Evolutionary conservation across 2,888 invertebrate genomes (phyloP), one percentile per base, ranked within the genome.

Genomic region (Drosophila mettleri): DNA sequence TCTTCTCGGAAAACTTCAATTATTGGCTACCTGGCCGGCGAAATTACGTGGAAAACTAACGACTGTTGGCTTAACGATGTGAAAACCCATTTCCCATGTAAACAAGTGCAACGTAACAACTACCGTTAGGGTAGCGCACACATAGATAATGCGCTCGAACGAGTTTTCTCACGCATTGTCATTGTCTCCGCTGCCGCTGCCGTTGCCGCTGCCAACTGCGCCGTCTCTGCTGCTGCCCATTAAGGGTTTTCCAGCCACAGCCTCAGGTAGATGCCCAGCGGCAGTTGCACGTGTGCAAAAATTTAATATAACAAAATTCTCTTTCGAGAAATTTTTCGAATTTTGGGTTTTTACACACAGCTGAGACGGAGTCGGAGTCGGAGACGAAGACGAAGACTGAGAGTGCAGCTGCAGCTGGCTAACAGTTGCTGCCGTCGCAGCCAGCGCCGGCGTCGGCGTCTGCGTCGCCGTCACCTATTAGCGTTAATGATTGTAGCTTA

Each of bases 401-500:
- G n/a, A n/a, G n/a, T n/a, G n/a, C n/a, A n/a, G n/a, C 16, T 36
- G 49, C 36, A 33, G 59, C 46, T 22, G 41, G 39, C 49, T 48
- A 33, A 48, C 16, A 22, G 68, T 33, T 27, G 39, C 18, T 41
- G 55, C 36, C 43, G 16, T 16, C 43, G 43, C 24, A 4, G 55
- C 38, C 60, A 36, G 49, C 54, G 85, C 27, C 33, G 29, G 16
- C 54, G 85, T 31, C 33, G 29, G 16, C 46, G 61, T 52, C 45
- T 49, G 3, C n/a, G 58, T 53, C 18, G 51, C 43, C 63, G 51
- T 63, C 60, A 83, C 72, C 83, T 85, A 84, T 84, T 84, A 87
- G 84, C 80, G 86, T 77, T 84, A 87, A 84, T 84, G 88, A 84
- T 78, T 85, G 79, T 82, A 58, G 79, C 85, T 76, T 81, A 78